Percentiles rank a stretch among this genome's conserved stretches.
phyloP scores from a whole-genome alignment of 2,113 vertebrate genomes.

The Oryzias celebensis region DNA sequence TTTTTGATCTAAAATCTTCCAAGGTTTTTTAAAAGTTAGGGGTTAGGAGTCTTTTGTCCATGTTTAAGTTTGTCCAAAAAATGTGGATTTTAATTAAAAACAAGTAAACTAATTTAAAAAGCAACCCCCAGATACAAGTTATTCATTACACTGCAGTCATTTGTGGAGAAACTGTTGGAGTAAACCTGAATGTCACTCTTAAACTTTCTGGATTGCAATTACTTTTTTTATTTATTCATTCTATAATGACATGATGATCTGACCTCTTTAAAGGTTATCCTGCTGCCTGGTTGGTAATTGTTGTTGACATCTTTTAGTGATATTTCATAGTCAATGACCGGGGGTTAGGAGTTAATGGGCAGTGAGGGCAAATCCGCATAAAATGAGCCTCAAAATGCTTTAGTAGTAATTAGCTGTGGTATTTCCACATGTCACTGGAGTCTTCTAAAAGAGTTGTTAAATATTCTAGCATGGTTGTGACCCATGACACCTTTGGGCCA shows the following conservation, averaged over 20 bases:
- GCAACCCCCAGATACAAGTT: too few relatives aligned
- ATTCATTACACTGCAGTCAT: too few relatives aligned
- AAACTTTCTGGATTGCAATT: background rate
- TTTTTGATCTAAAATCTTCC: too few relatives aligned
- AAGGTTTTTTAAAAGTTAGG: too few relatives aligned
- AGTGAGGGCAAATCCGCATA: conserved; percentile 18
- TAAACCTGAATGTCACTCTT: conserved; percentile 4
- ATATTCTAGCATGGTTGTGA: conserved; percentile 7
- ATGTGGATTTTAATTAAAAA: too few relatives aligned
- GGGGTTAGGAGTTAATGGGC: conserved; percentile 40
- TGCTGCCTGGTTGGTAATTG: background rate
- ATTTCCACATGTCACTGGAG: too few relatives aligned
- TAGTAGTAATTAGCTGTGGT: conserved; percentile 15
- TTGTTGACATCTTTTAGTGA: conserved; percentile 14
- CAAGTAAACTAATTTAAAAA: too few relatives aligned
- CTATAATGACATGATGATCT: conserved; percentile 3
- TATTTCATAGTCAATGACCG: conserved; percentile 3
- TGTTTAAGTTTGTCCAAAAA: too few relatives aligned
- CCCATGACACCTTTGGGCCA: conserved; percentile 10
- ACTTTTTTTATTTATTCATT: background rate
- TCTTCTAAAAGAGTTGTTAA: conserved; percentile 12
- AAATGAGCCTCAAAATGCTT: conserved; percentile 16
- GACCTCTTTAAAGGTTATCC: conserved; percentile 15
- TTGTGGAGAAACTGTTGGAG: too few relatives aligned
- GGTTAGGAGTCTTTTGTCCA: too few relatives aligned